phyloP scores from a whole-genome alignment of 1,140 invertebrate species.

The Rhopalosiphum padi region DNA sequence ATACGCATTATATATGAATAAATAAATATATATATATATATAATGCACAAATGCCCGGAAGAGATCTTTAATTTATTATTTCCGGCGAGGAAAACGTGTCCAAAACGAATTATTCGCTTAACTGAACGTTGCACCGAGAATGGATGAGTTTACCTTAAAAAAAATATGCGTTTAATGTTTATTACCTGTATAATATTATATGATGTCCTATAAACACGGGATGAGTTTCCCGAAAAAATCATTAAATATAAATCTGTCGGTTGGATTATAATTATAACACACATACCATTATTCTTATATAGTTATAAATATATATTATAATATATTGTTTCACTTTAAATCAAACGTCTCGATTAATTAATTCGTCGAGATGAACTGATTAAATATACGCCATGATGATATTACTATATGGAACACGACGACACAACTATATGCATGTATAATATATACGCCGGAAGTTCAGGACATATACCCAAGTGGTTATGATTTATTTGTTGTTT shows the following conservation, averaged over 20 bases:
- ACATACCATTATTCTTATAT: not conserved
- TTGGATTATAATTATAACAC: not conserved
- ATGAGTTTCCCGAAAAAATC: not conserved
- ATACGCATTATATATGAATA: not conserved
- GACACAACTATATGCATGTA: not conserved
- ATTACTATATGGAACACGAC: not conserved
- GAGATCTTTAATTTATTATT: constrained; percentile 11
- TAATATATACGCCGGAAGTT: not conserved
- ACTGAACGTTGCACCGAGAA: not conserved
- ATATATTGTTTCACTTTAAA: not conserved
- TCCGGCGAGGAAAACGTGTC: not conserved
- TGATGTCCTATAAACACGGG: not conserved
- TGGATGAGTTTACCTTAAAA: not conserved
- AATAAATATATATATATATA: not conserved
- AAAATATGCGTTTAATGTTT: not conserved
- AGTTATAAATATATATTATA: no score
- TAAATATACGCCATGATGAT: not conserved
- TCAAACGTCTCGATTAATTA: not conserved
- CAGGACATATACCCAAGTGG: not conserved
- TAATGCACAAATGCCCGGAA: not conserved
- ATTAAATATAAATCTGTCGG: not conserved
- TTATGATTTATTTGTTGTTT: not conserved
- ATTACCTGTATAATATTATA: not conserved
- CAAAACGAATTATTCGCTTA: not conserved
- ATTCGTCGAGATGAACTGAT: not conserved